Evolutionary conservation across 1,140 invertebrate genomes (phyloP).

Genomic region (Caenorhabditis tropicalis): DNA sequence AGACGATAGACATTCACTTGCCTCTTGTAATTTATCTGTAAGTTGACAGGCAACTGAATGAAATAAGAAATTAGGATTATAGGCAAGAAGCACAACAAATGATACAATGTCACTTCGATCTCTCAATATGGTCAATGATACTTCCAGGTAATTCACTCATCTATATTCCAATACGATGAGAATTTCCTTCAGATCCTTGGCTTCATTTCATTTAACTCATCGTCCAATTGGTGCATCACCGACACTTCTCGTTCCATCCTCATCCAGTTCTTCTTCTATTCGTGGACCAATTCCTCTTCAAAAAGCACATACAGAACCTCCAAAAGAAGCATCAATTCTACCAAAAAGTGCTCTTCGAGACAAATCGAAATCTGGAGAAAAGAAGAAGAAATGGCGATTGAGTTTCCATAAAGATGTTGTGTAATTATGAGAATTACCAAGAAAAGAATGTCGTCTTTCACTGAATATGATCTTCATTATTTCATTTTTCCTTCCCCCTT

Average conservation of each 20-base stretch:
- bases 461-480: neutral
- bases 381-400: conserved; percentile 51
- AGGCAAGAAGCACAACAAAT: conserved; percentile 22
- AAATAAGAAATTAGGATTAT: neutral
- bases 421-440: neutral
- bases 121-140: conserved; percentile 50
- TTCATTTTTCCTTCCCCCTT: neutral
- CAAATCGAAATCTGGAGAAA: conserved; percentile 42
- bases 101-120: conserved; percentile 42
- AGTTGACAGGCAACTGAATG: neutral
- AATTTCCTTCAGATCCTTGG: conserved; percentile 34
- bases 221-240: conserved; percentile 35
- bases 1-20: conserved; percentile 45
- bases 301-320: conserved; percentile 24
- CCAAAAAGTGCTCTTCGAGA: conserved; percentile 47
- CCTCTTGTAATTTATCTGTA: conserved; percentile 21
- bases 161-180: neutral
- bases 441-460: neutral
- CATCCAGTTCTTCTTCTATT: neutral
- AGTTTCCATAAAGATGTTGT: conserved; percentile 48
- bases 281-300: conserved; percentile 17
- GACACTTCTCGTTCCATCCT: conserved; percentile 6
- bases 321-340: conserved; percentile 37
- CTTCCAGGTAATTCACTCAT: neutral
- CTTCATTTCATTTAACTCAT: conserved; percentile 45